Conservation (phyloP, 2,113 vertebrate genomes). For the Megaceryle torquata region DNA sequence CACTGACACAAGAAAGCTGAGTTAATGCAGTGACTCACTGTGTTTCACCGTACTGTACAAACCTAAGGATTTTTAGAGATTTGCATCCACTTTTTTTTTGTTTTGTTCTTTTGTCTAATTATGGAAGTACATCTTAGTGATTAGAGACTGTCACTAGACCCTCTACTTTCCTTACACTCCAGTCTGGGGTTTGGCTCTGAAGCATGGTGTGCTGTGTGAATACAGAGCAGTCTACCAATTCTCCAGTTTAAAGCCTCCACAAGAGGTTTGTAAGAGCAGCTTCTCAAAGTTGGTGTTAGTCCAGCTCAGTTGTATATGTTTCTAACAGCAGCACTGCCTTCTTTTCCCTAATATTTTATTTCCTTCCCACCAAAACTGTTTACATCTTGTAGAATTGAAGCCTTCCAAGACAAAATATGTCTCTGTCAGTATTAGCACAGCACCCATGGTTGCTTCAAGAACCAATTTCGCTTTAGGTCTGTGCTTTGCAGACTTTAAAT, state of each 20-base stretch:
- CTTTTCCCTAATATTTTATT: constrained; percentile 37
- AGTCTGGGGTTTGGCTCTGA: not conserved
- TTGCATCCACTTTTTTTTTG: not conserved
- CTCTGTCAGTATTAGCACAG: not conserved
- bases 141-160: not conserved
- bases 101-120: not conserved
- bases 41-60: not conserved
- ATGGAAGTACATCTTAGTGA: not conserved
- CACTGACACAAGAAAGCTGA: not conserved
- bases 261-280: constrained; percentile 36
- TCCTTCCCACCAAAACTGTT: constrained; percentile 29
- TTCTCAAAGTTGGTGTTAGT: not conserved
- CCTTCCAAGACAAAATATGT: not conserved
- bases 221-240: not conserved
- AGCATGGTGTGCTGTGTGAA: not conserved
- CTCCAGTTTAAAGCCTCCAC: constrained; percentile 6
- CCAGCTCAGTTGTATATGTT: constrained; percentile 1
- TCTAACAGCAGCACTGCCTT: not conserved
- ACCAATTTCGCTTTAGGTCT: not conserved
- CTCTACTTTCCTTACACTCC: not conserved
- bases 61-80: not conserved
- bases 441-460: not conserved
- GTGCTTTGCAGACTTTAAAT: not conserved
- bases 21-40: not conserved
- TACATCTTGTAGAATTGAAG: not conserved